Evolutionary conservation across 2,797 vertebrate genomes (phyloP), one percentile per base, ranked within the genome.

Genomic region (Epinephelus coioides): DNA sequence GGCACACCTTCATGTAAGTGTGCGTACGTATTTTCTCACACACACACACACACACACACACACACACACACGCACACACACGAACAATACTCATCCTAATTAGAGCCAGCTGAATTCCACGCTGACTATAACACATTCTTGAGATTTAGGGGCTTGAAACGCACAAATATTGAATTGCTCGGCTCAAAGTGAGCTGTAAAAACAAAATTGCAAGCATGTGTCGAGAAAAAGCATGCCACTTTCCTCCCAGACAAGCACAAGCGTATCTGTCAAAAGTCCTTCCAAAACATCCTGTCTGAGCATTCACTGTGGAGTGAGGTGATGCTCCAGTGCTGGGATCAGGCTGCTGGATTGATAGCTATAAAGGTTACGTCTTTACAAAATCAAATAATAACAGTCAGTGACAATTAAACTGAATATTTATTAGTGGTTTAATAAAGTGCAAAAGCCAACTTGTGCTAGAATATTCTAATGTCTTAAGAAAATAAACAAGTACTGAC

Each of bases 181-280:
- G 56, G 82, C 85, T 93, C 74, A 86, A 89, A 87, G 79, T 85
- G 85, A 87, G 90, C 85, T 79, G 87, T 90, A 91, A 94, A 93
- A 93, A 85, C 85, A 8, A 88, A 94, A 95, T 91, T 92, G 88
- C 86, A 90, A 94, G 81, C 93, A 93, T 88, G 84, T 94, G 92
- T 87, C 18, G 75, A 76, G 66, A 56, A 77, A 15, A 84, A 84
- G 79, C 70, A 64, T 69, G 77, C 69, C 71, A 49, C 84, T 87
- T 67, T 82, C 54, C 59, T 71, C 50, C 51, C 69, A 81, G 81
- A 77, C 71, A 63, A 84, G 63, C 69, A 25, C 18, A 14, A 79
- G 77, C 86, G 67, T 79, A 81, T 78, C 86, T 73, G 76, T 90
- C 79, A 83, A 73, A 85, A 60, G 60, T 30, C 60, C 59, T 70